Base-by-base conservation (phyloP, 2,113 vertebrate genomes). In the Silurus asotus region DNA sequence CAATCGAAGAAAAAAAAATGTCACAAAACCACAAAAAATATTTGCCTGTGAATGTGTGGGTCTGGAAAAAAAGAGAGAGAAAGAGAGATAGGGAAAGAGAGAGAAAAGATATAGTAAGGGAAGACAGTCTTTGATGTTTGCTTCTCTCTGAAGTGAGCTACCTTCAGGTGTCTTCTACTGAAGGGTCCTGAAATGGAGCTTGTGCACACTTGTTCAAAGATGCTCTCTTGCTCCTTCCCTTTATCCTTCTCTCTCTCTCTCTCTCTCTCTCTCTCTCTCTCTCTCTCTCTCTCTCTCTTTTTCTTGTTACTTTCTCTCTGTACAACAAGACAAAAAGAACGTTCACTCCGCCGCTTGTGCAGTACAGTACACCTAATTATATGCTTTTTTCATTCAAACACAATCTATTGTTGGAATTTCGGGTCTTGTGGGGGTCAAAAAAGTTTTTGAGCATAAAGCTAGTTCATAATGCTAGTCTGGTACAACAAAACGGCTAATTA, bases 131-230 rank as follows among this genome's bases (percentile, higher is more conserved):
- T 86, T 90, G 89, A 88, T 89, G 87, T 85, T 85, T 87, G 10
- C 65, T 49, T 85, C 56, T 78, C 83, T 88, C 55, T 82, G 87
- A 89, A 86, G 87, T 90, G 75, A 72, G 84, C 62, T 81, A 86
- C 79, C 84, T 88, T 88, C 74, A 77, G 87, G 84, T 86, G 84
- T 84, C 82, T 88, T 65, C 79, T 80, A 79, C 83, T 45, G 56
- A 87, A 74, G 85, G 64, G 82, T 82, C 81, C 87, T 82, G 84
- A 80, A 86, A 88, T 77, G 84, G 61, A 85, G 51, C 45, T 59
- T 53, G 15, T 77, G 70, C 70, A 69, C 19, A 87, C 65, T 64
- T 76, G 78, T 86, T 89, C 85, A 90, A 82, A 90, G 84, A 70
- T 76, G 70, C 74, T 37, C 79, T 49, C 62, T 51, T 79, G 76